A percentile compares a stretch with the other conserved stretches of the same genome.
Conservation (phyloP, 2,888 invertebrate genomes). For the Calameuta pallipes region DNA sequence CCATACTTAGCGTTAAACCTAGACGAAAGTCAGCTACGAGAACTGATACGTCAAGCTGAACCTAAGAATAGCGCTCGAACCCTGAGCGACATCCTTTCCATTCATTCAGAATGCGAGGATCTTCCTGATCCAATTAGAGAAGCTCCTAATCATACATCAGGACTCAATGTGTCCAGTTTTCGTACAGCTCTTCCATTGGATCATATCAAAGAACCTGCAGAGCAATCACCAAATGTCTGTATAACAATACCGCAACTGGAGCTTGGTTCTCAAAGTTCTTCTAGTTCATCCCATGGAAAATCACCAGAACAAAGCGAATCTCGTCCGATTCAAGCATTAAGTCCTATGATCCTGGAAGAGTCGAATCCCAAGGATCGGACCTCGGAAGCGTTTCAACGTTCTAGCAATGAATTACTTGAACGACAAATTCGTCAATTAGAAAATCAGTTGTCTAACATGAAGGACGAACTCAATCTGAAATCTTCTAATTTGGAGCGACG, state of each 20-base stretch:
- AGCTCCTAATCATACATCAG: slow-evolving; percentile 40
- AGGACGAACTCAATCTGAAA: slow-evolving; percentile 73
- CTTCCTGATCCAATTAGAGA: slow-evolving; percentile 57
- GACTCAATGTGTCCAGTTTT: slow-evolving; percentile 47
- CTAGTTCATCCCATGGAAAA: slow-evolving; percentile 16
- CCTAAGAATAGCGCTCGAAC: slow-evolving; percentile 76
- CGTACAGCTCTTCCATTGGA: slow-evolving; percentile 29
- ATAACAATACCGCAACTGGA: slow-evolving; percentile 54
- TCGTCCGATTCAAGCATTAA: not conserved
- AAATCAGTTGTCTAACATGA: slow-evolving; percentile 73
- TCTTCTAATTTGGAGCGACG: slow-evolving; percentile 71
- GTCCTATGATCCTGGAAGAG: not conserved
- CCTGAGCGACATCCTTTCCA: slow-evolving; percentile 78
- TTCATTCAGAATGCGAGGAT: slow-evolving; percentile 77
- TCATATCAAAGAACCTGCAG: slow-evolving; percentile 28
- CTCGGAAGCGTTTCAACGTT: slow-evolving; percentile 12
- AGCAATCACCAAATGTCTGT: slow-evolving; percentile 32
- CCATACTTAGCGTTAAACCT: slow-evolving; percentile 71
- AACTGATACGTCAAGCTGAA: slow-evolving; percentile 61
- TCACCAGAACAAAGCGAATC: not conserved
- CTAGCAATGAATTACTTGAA: slow-evolving; percentile 3
- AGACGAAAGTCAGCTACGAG: slow-evolving; percentile 70
- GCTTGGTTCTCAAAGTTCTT: slow-evolving; percentile 42
- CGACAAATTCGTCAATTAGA: slow-evolving; percentile 66
- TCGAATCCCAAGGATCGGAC: slow-evolving; percentile 19